These are phyloP conservation scores for Macquaria australasica DNA, from an alignment of 2,113 vertebrate species.

Conservation along the genomic window DNA sequence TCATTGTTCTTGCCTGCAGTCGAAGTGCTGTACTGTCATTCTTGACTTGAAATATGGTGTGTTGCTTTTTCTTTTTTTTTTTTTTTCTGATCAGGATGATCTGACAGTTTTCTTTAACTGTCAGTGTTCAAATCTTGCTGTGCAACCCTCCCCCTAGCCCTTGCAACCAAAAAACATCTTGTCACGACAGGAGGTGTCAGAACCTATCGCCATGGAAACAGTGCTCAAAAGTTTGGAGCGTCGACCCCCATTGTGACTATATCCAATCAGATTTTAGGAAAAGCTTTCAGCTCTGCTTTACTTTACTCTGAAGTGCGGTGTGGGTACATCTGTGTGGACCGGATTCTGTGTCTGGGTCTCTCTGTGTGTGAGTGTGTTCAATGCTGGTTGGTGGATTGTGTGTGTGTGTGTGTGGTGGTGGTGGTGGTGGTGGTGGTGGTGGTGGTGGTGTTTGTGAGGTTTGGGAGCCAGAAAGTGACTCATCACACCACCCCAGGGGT, in stretches of 20 bases:
- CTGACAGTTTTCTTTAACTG: conserved; percentile 40
- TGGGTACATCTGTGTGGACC: conserved; percentile 44
- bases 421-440: too few species aligned
- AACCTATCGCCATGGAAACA: conserved; percentile 85
- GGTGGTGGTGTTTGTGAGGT: conserved; percentile 20
- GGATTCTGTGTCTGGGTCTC: conserved; percentile 2
- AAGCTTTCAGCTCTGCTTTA: conserved; percentile 57
- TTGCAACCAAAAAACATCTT: conserved; percentile 62
- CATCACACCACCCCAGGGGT: conserved; percentile 52
- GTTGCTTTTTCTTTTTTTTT: conserved; percentile 2
- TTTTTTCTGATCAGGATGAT: conserved; percentile 35
- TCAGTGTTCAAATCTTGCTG: conserved; percentile 41
- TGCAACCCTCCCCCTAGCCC: conserved; percentile 13
- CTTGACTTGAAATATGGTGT: conserved; percentile 10
- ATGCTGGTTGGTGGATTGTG: neutral
- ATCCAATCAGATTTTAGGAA: conserved; percentile 78
- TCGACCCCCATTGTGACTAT: conserved; percentile 71
- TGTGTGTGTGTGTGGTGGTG: neutral
- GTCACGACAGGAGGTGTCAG: conserved; percentile 78
- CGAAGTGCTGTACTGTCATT: neutral
- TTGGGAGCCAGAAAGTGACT: conserved; percentile 56
- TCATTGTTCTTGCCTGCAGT: conserved; percentile 53
- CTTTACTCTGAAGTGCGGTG: conserved; percentile 50
- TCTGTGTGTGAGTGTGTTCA: conserved; percentile 1
- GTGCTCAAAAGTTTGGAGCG: conserved; percentile 77